Evolutionary conservation across 2,888 invertebrate species (phyloP).

Genomic region (Pseudococcus viburni): DNA sequence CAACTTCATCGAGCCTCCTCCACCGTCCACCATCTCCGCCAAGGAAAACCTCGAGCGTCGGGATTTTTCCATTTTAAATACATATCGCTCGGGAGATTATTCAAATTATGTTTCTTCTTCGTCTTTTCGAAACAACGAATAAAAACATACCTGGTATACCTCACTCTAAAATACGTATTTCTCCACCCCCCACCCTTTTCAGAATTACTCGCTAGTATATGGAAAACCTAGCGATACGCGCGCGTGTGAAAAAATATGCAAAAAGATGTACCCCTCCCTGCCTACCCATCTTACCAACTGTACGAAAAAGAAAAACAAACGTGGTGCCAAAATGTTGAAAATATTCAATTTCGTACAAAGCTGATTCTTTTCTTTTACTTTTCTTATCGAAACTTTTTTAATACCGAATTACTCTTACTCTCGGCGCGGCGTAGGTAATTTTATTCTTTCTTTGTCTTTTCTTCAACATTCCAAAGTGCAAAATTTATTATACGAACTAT

Average conservation of each 20-base stretch:
- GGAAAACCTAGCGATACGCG: not conserved
- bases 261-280: not conserved
- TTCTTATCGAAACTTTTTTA: conserved; percentile 34
- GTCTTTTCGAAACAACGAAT: conserved; percentile 5
- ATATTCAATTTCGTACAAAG: conserved; percentile 19
- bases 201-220: not conserved
- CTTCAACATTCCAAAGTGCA: not conserved
- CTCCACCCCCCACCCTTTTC: not conserved
- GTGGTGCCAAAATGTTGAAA: conserved; percentile 23
- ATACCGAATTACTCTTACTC: not conserved
- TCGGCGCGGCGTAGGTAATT: not conserved
- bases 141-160: not conserved
- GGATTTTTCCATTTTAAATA: conserved; percentile 35
- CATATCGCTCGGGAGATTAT: conserved; percentile 39
- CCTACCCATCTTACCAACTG: not conserved
- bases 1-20: not conserved
- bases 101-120: conserved; percentile 31
- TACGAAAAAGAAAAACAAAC: conserved; percentile 32
- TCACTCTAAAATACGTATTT: not conserved
- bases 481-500: not conserved
- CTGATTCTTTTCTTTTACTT: not conserved
- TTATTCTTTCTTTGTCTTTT: not conserved
- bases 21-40: not conserved
- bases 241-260: not conserved
- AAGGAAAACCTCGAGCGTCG: not conserved